Conservation (phyloP, 2,113 vertebrate species). For the Paramormyrops kingsleyae region DNA sequence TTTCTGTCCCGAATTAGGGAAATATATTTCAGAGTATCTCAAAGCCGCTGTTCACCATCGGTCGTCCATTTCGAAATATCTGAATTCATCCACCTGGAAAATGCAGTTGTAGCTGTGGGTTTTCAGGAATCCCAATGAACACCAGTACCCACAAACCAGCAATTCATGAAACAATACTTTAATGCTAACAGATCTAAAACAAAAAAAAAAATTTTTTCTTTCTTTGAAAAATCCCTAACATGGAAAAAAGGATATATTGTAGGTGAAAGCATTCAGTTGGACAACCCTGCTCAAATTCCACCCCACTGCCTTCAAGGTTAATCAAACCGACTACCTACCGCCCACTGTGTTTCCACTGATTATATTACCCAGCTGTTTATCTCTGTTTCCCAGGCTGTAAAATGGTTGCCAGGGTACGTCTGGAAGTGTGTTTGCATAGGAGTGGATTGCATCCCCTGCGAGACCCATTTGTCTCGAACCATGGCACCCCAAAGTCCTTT, state of each 20-base stretch:
- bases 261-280: neutral
- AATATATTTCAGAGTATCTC: neutral
- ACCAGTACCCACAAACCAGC: neutral
- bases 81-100: neutral
- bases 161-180: neutral
- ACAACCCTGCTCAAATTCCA: neutral
- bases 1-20: neutral
- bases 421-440: neutral
- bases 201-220: neutral
- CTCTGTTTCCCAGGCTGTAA: neutral
- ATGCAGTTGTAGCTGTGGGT: neutral
- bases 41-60: neutral
- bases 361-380: conserved; percentile 11
- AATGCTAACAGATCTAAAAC: neutral
- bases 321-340: neutral
- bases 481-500: neutral
- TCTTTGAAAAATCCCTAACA: neutral
- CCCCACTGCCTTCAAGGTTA: neutral
- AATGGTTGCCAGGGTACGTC: neutral
- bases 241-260: neutral
- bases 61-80: neutral
- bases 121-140: neutral
- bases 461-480: neutral
- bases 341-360: neutral
- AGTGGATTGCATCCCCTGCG: neutral